Evolutionary conservation across 1,140 invertebrate genomes (phyloP), one percentile per base, ranked within the genome.

Genomic region (Zophobas morio): DNA sequence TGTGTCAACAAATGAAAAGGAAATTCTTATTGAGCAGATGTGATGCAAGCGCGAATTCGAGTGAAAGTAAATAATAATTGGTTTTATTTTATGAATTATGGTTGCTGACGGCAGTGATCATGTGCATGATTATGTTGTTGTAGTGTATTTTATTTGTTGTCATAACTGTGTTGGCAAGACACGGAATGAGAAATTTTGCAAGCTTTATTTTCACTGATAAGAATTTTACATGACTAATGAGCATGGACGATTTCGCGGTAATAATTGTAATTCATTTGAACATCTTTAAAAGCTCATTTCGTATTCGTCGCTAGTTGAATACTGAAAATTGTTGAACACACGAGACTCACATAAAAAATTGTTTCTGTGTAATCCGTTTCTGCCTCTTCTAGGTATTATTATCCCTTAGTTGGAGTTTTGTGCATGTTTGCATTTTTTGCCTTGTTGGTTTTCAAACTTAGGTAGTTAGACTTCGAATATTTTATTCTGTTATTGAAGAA

Each of bases 1-100:
- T 20, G 57, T 63, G 39, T 40, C 20, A 66, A 66, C 60, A 66
- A 39, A 66, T 66, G 60, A 66, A 66, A 66, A 66, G 60, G 60
- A 66, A 66, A 66, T 33, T 66, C 60, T 46, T 66, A 66, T 32
- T 32, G 60, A 66, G 60, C 60, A 66, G 60, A 66, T 66, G 60
- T 66, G 60, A 66, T 66, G 60, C 60, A 66, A 66, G 60, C 60
- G 60, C 60, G 60, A 66, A 66, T 42, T 66, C 60, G 60, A 66
- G 60, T 66, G 60, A 66, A 66, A 66, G 60, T 66, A 66, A 66
- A 66, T 66, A 66, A 66, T 66, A 66, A 66, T 66, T 63, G 57
- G 37, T 63, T 63, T 63, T 66, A 66, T 66, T 66, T 66, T 66
- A 66, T 66, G 60, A 66, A 66, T 66, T 66, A 36, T 66, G 57